Evolutionary conservation across 2,888 invertebrate species (phyloP).

Genomic region (Dicyrtoma fusca): DNA sequence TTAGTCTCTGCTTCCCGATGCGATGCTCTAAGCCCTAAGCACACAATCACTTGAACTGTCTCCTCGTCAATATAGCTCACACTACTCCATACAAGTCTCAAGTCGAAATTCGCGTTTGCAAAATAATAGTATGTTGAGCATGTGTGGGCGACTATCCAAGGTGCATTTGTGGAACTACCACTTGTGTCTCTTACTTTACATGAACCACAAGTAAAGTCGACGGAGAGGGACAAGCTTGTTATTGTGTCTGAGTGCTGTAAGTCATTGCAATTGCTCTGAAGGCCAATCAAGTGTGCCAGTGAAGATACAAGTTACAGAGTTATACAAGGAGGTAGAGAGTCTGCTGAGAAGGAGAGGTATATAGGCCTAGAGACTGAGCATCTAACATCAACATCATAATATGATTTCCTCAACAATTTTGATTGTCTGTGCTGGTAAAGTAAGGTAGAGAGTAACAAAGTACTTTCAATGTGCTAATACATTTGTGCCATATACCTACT

Average conservation of each 20-base stretch:
- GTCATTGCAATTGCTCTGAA: conserved; percentile 4
- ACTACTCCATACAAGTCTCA: no score
- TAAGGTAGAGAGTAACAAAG: no score
- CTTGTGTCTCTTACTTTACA: background rate
- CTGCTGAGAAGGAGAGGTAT: background rate
- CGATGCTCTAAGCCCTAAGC: background rate
- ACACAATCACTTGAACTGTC: background rate
- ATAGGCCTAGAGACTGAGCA: background rate
- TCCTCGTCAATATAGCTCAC: no score
- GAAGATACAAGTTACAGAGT: background rate
- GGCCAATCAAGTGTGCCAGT: conserved; percentile 29
- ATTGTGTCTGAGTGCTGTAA: no score
- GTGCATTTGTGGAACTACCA: conserved; percentile 6
- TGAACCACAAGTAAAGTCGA: background rate
- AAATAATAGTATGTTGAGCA: conserved; percentile 12
- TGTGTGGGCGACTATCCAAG: conserved; percentile 13
- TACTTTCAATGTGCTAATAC: no score
- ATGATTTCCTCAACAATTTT: conserved; percentile 14
- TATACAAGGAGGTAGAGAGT: background rate
- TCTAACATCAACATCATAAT: conserved; percentile 3
- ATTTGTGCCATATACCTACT: conserved; percentile 13
- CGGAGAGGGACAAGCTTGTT: background rate
- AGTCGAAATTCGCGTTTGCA: conserved; percentile 8
- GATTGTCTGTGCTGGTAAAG: background rate
- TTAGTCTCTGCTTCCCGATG: no score